phyloP scores from a whole-genome alignment of 35 echinoderm and acorn worm species.

The Ophioderma brevispina region DNA sequence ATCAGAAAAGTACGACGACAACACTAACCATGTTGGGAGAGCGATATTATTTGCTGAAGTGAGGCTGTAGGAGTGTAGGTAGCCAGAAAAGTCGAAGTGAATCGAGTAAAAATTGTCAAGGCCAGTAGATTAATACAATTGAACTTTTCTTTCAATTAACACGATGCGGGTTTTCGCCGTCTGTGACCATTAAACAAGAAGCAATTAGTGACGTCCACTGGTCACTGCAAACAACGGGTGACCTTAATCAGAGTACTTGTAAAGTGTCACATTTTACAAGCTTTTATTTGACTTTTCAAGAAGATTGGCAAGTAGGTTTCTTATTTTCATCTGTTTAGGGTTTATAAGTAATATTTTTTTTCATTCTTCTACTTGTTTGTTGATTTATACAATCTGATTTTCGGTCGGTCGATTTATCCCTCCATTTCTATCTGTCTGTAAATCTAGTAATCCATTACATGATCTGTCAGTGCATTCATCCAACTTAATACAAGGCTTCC shows the following conservation, averaged over 20 bases:
- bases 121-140: background rate
- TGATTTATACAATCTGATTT: background rate
- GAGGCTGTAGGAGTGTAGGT: too few species aligned
- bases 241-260: background rate
- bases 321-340: background rate
- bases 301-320: background rate
- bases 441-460: too few species aligned
- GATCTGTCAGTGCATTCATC: too few species aligned
- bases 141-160: background rate
- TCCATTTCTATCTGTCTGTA: too few species aligned
- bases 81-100: background rate
- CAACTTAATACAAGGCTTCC: too few species aligned
- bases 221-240: background rate
- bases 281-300: background rate
- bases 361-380: background rate
- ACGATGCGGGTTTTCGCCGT: background rate
- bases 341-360: background rate
- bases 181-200: background rate
- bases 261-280: background rate
- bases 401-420: background rate
- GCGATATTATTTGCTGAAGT: background rate
- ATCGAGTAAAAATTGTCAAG: background rate
- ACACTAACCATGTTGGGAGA: background rate
- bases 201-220: background rate
- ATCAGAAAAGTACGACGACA: constrained; percentile 3